A percentile compares a stretch with the other conserved stretches of the same genome.
These are phyloP conservation scores for Macropus fuliginosus DNA, from an alignment of 2,797 vertebrate species.

Conservation along the genomic window DNA sequence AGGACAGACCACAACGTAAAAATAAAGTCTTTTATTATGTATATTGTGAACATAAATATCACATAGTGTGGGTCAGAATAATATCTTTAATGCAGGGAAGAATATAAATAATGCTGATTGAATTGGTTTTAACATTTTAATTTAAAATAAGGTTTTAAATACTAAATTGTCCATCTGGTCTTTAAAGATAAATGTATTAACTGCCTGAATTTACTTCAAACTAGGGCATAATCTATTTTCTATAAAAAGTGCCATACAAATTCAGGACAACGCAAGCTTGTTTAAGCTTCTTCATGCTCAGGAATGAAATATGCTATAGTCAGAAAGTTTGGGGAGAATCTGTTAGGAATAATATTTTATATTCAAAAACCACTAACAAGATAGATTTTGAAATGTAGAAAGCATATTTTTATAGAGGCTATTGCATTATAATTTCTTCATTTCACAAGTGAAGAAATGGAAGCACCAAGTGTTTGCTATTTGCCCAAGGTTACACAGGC, in stretches of 20 bases:
- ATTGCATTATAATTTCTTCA: background rate
- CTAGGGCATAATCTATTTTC: constrained; percentile 76
- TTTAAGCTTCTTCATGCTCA: constrained; percentile 64
- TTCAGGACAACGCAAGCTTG: constrained; percentile 60
- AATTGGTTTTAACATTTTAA: constrained; percentile 68
- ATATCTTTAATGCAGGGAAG: constrained; percentile 31
- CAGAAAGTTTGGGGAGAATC: constrained; percentile 38
- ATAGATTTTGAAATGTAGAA: background rate
- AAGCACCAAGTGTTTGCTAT: background rate
- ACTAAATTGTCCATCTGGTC: constrained; percentile 71
- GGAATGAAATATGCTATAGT: constrained; percentile 51
- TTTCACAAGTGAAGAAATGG: background rate
- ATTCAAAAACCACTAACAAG: constrained; percentile 42
- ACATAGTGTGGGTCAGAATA: constrained; percentile 50
- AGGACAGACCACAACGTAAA: background rate
- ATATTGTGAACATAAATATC: constrained; percentile 23
- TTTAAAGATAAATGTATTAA: constrained; percentile 79
- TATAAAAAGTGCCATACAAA: constrained; percentile 64
- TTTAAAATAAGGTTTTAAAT: constrained; percentile 61
- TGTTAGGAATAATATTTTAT: background rate
- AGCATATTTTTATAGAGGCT: background rate
- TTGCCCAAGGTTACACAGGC: background rate
- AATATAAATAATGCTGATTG: constrained; percentile 35
- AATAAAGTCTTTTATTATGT: background rate
- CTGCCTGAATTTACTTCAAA: constrained; percentile 71